These are phyloP conservation scores for Phodopus roborovskii DNA, from an alignment of 2,113 vertebrate genomes.

Conservation along the genomic window DNA sequence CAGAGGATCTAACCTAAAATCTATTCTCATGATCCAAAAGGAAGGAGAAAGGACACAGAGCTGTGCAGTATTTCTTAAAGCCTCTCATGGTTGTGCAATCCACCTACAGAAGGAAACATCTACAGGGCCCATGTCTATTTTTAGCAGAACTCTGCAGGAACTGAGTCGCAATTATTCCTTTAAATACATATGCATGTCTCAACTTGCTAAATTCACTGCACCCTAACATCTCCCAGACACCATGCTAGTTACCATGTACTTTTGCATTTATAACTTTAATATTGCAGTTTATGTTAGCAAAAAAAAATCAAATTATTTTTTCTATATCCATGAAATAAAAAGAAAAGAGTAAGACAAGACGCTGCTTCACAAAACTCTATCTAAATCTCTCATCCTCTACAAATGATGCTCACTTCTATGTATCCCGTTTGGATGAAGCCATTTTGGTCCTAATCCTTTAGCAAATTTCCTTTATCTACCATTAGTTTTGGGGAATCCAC, in stretches of 20 bases:
- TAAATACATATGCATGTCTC: background rate
- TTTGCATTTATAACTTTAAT: background rate
- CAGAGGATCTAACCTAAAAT: background rate
- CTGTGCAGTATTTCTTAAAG: background rate
- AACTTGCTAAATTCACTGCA: conserved; percentile 36
- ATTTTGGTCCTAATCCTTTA: background rate
- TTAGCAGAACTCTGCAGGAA: conserved; percentile 42
- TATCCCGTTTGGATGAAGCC: background rate
- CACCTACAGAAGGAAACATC: background rate
- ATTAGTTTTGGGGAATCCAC: background rate
- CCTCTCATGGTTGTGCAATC: background rate
- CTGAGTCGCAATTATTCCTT: conserved; percentile 44
- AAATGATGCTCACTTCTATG: background rate
- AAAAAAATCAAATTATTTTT: conserved; percentile 50
- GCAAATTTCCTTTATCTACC: background rate
- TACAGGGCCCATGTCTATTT: conserved; percentile 19
- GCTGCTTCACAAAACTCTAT: conserved; percentile 2
- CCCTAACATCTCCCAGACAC: background rate
- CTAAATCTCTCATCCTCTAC: background rate
- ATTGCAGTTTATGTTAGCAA: background rate
- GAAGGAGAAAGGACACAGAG: background rate
- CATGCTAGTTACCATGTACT: background rate
- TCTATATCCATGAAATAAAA: background rate
- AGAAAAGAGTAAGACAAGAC: conserved; percentile 2
- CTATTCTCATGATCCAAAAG: background rate